Evolutionary conservation across 2,113 vertebrate genomes (phyloP), one percentile per base, ranked within the genome.

Genomic region (Camelus dromedarius): DNA sequence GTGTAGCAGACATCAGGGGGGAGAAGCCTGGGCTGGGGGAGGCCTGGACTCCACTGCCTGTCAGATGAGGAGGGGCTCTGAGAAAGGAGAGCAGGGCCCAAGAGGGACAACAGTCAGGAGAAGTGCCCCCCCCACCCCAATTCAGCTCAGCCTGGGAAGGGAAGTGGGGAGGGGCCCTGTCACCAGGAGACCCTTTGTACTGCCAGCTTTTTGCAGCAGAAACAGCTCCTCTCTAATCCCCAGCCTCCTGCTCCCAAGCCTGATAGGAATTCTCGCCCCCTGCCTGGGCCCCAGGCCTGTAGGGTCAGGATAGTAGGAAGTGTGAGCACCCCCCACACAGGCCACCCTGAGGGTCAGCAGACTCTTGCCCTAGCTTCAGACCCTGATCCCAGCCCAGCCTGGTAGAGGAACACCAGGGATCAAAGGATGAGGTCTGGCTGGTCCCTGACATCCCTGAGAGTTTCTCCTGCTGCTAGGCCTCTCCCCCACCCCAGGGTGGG

Each of bases 111-210:
- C 30, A 14, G 12, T 80, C 42, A 26, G 70, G 8, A 76, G 35
- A 73, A 19, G 26, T 20, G 38, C 38, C 16, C 18, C 75, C 35
- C 1, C 22, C 8, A 0, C 13, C 2, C 19, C 67, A 35, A 7
- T 54, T 46, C 30, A 1, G 28, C 28, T 46, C 48, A 38, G 67
- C 11, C 48, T 56, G 46, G 82, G 20, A 95, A 86, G 48, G 48
- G 30, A 72, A 32, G 50, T 70, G 35, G 50, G 50, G 30, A 87
- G 89, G 32, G 42, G n/a, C 38, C 32, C 28, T 75, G 52, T 50
- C 69, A 46, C 75, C n/a, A n/a, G 66, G 77, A 95, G 64, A 87
- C 58, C 75, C 67, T 93, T 64, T 62, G 52, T 64, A 15, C 42
- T 13, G 22, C 4, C 13, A 14, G 62, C 7, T 60, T 72, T 76